Percentiles rank a stretch among this genome's conserved stretches.
Evolutionary conservation across 2,797 vertebrate species (phyloP).

Genomic region (Potorous gilbertii): DNA sequence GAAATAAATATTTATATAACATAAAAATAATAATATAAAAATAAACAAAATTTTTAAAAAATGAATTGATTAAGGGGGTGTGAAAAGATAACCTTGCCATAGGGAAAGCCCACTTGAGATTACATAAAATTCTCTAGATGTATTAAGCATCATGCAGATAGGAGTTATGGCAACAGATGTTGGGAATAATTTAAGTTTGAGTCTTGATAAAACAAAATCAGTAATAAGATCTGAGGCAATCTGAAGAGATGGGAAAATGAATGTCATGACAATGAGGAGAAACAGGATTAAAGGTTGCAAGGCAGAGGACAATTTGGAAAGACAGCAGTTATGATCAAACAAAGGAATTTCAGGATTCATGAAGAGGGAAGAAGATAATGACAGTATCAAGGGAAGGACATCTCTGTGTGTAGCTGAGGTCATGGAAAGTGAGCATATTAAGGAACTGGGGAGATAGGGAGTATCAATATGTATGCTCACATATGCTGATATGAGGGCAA

Average conservation of each 20-base stretch:
- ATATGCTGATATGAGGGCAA: neutral
- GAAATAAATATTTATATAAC: neutral
- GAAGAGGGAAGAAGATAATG: neutral
- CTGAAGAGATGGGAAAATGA: neutral
- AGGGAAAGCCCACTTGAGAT: neutral
- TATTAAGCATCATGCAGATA: neutral
- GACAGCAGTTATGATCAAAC: neutral
- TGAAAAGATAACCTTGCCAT: neutral
- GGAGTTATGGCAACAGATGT: neutral
- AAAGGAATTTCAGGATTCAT: neutral
- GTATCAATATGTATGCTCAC: neutral
- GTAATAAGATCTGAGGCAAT: neutral
- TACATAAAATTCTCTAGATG: neutral
- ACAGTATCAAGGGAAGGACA: neutral
- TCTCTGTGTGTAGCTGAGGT: neutral
- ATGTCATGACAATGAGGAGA: neutral
- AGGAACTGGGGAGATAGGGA: neutral
- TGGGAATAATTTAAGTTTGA: neutral
- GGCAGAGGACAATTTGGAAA: neutral
- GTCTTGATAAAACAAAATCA: neutral
- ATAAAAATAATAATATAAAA: too few species aligned
- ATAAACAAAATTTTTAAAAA: too few species aligned
- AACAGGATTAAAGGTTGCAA: neutral
- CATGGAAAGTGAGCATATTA: neutral
- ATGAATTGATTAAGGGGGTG: neutral